Evolutionary conservation across 2,888 invertebrate genomes (phyloP).

Genomic region (Amorpha juglandis): DNA sequence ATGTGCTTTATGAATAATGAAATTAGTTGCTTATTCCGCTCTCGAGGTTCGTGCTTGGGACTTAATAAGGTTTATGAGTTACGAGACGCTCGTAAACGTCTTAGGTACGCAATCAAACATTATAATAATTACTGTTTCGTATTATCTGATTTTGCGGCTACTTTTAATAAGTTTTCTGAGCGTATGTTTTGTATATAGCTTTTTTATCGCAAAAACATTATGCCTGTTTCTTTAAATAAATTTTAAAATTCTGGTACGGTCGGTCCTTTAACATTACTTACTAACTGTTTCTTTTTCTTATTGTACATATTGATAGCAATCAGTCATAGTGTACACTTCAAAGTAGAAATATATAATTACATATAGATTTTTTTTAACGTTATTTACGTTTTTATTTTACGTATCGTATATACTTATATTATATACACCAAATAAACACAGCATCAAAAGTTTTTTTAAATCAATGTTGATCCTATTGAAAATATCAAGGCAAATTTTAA

Average conservation of each 20-base stretch:
- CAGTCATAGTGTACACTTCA: too few relatives aligned
- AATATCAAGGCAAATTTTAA: background rate
- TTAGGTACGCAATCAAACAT: constrained; percentile 59
- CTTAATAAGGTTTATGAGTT: constrained; percentile 76
- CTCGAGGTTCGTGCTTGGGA: constrained; percentile 73
- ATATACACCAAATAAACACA: background rate
- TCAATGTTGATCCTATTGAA: background rate
- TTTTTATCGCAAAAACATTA: too few relatives aligned
- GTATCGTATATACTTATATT: too few relatives aligned
- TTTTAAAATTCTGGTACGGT: too few relatives aligned
- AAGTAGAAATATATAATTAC: too few relatives aligned
- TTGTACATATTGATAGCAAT: too few relatives aligned
- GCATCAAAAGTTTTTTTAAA: background rate
- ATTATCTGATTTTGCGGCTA: constrained; percentile 31
- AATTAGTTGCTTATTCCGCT: constrained; percentile 82
- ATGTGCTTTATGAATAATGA: constrained; percentile 84
- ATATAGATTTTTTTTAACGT: too few relatives aligned
- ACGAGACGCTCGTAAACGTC: constrained; percentile 65
- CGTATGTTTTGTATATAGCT: too few relatives aligned
- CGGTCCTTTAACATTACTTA: too few relatives aligned
- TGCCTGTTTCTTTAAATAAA: too few relatives aligned
- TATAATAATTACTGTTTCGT: constrained; percentile 45
- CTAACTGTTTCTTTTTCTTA: too few relatives aligned
- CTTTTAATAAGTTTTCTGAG: background rate
- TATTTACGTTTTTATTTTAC: too few relatives aligned